Base-by-base conservation (phyloP, 2,888 invertebrate genomes). In the Exocentrus adspersus region DNA sequence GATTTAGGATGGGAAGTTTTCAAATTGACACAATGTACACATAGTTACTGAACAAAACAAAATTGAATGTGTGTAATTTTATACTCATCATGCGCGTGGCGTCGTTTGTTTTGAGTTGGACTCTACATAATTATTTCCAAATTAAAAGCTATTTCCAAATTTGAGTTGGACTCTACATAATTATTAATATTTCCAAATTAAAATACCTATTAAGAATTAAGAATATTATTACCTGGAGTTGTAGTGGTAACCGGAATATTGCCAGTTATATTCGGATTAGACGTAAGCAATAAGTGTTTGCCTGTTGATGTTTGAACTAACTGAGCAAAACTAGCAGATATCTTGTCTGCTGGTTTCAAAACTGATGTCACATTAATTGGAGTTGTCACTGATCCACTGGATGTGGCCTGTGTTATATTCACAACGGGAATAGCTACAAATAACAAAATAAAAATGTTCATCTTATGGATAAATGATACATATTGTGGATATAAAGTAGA, bases 291-390 rank as follows among this genome's bases (percentile, higher is more conserved):
- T 72, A 90, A 85, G 80, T 91, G 91, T 74, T 89, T 88, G 6
- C 92, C 92, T 54, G 87, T 85, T 19, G 89, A 85, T 4, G 90
- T 90, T 79, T 92, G 91, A 50, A 92, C 89, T 53, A 92, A 83
- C 77, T 91, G 91, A 43, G 90, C 88, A 72, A 87, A 81, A 69
- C 79, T 81, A 1, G 81, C 78, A 6, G 80, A 77, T 41, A 80
- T 76, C 62, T 81, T 81, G 64, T 81, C 81, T 14, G 77, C 68
- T 12, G 80, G 77, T 71, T 80, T 81, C 60, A 82, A 70, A 30
- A 80, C 75, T 10, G 79, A 80, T 7, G 80, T 74, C 14, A 80
- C 75, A 65, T 76, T 80, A 12, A 78, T 74, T 21, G 77, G 71
- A 10, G 72, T 74, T 19, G 75, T 72, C 28, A 75, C 70, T 61